Conservation (phyloP, 2,888 invertebrate species). For the Apocheima hispidaria region DNA sequence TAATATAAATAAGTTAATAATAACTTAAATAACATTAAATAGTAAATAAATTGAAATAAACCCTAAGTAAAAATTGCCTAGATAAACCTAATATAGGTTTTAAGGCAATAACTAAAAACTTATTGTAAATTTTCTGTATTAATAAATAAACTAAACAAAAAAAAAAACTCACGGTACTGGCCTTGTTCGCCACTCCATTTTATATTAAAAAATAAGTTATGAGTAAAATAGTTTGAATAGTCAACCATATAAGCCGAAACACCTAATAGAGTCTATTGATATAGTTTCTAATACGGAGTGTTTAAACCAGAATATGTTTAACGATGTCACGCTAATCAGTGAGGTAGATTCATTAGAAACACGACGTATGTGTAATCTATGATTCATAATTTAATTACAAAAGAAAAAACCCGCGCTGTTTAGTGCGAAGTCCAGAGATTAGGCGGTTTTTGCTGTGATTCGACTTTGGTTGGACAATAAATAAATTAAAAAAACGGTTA, state of each 20-base stretch:
- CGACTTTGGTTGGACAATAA: background rate
- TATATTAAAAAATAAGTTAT: no score
- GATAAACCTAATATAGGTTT: no score
- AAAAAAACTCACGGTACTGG: no score
- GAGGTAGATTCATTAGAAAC: constrained; percentile 17
- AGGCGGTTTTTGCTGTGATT: background rate
- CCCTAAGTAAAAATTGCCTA: no score
- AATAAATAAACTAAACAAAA: no score
- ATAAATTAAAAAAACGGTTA: no score
- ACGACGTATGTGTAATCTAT: background rate
- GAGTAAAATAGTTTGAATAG: background rate
- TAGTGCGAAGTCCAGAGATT: constrained; percentile 4
- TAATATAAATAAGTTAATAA: no score
- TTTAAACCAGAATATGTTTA: constrained; percentile 14
- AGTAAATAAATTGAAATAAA: no score
- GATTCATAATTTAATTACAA: background rate
- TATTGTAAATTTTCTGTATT: no score
- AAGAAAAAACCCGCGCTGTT: background rate
- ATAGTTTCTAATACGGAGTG: background rate
- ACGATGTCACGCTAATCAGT: constrained; percentile 12
- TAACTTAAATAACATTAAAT: no score
- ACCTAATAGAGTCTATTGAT: background rate
- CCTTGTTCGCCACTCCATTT: no score
- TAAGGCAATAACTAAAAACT: no score
- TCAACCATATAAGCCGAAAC: background rate